Conservation (phyloP, 2,888 invertebrate species). For the Dasysyrphus tricinctus region DNA sequence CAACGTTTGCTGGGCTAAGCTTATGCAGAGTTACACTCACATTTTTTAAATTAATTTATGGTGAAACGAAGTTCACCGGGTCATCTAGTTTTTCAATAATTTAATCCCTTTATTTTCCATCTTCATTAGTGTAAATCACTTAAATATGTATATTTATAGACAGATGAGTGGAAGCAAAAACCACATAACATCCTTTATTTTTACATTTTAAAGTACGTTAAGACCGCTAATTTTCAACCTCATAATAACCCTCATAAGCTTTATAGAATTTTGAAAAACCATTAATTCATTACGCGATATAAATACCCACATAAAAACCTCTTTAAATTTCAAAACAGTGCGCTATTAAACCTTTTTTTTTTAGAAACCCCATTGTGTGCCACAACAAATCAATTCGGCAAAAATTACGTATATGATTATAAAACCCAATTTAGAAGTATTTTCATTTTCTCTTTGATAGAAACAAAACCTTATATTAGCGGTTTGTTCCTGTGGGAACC, state of each 20-base stretch:
- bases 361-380: not conserved
- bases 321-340: not conserved
- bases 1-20: too few species aligned
- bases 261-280: not conserved
- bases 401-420: constrained; percentile 34
- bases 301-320: constrained; percentile 13
- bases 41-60: too few species aligned
- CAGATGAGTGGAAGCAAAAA: too few species aligned
- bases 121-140: too few species aligned
- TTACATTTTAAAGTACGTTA: not conserved
- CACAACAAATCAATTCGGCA: constrained; percentile 29
- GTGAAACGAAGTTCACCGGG: too few species aligned
- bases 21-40: too few species aligned
- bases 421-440: not conserved
- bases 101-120: too few species aligned
- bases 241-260: too few species aligned
- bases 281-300: constrained; percentile 17
- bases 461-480: constrained; percentile 1
- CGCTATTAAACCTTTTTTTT: constrained; percentile 5
- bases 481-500: constrained; percentile 5
- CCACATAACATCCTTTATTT: not conserved
- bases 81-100: too few species aligned
- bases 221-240: not conserved
- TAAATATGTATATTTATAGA: too few species aligned
- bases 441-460: constrained; percentile 5